These are phyloP conservation scores for Electrophaes corylata DNA, from an alignment of 2,888 invertebrate genomes.

Conservation along the genomic window DNA sequence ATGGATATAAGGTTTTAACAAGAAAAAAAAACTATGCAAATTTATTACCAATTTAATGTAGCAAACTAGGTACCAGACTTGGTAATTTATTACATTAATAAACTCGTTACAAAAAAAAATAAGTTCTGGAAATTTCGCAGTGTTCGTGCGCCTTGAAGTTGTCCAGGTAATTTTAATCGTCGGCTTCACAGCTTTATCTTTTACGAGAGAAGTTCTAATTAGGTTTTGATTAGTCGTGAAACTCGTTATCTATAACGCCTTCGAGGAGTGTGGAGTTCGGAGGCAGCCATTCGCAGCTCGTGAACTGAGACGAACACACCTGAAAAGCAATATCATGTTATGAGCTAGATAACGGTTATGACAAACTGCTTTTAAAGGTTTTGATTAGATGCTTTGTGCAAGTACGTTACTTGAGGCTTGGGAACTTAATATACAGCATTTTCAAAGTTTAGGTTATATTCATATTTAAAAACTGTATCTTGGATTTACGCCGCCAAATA, in stretches of 20 bases:
- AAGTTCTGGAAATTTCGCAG: constrained; percentile 13
- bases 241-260: constrained; percentile 52
- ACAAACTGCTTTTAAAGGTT: constrained; percentile 15
- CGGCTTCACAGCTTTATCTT: constrained; percentile 38
- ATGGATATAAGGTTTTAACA: too few relatives aligned
- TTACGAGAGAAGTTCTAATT: constrained; percentile 42
- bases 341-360: constrained; percentile 27
- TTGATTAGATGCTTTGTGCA: constrained; percentile 6
- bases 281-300: constrained; percentile 82
- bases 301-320: constrained; percentile 63
- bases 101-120: constrained; percentile 16
- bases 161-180: constrained; percentile 39
- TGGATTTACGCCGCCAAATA: too few relatives aligned
- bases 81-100: constrained; percentile 12
- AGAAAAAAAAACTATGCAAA: neutral
- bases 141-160: constrained; percentile 28
- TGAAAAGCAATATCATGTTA: constrained; percentile 43
- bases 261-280: constrained; percentile 84
- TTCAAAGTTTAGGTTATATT: too few relatives aligned
- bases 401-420: neutral
- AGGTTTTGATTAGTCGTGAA: constrained; percentile 44
- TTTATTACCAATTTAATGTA: neutral
- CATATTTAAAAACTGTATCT: too few relatives aligned
- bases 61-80: constrained; percentile 4
- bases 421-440: neutral